phyloP scores from a whole-genome alignment of 2,888 invertebrate species.

The Phanerotoma sp. region DNA sequence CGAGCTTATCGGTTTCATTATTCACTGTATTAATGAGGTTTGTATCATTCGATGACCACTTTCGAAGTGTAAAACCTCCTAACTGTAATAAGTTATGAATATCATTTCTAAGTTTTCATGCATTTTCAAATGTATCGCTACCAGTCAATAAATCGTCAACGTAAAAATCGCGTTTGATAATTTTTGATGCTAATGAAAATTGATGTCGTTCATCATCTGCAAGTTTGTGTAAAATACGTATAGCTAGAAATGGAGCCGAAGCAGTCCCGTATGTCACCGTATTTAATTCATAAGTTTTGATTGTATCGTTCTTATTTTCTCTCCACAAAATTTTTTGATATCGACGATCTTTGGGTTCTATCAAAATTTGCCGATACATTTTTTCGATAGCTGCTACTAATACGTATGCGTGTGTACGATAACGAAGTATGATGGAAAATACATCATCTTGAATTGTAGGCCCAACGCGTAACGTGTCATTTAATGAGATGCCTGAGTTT shows the following conservation, averaged over 20 bases:
- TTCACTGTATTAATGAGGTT: background rate
- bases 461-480: slow-evolving; percentile 24
- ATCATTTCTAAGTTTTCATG: slow-evolving; percentile 23
- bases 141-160: slow-evolving; percentile 30
- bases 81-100: slow-evolving; percentile 6
- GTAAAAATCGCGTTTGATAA: slow-evolving; percentile 33
- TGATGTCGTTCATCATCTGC: slow-evolving; percentile 19
- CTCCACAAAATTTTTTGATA: slow-evolving; percentile 41
- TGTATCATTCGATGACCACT: slow-evolving; percentile 27
- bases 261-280: slow-evolving; percentile 38
- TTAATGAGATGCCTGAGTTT: slow-evolving; percentile 23
- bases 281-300: slow-evolving; percentile 22
- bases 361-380: slow-evolving; percentile 23
- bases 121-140: slow-evolving; percentile 23
- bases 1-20: no score
- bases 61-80: slow-evolving; percentile 23
- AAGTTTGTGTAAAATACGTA: slow-evolving; percentile 33
- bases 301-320: background rate
- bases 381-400: slow-evolving; percentile 21
- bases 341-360: slow-evolving; percentile 25
- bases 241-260: slow-evolving; percentile 36
- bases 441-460: slow-evolving; percentile 19
- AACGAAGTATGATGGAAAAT: slow-evolving; percentile 12
- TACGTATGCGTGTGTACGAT: slow-evolving; percentile 14
- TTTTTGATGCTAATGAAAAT: slow-evolving; percentile 29